Evolutionary conservation across 2,113 vertebrate genomes (phyloP).

Genomic region (Calidris pygmaea): DNA sequence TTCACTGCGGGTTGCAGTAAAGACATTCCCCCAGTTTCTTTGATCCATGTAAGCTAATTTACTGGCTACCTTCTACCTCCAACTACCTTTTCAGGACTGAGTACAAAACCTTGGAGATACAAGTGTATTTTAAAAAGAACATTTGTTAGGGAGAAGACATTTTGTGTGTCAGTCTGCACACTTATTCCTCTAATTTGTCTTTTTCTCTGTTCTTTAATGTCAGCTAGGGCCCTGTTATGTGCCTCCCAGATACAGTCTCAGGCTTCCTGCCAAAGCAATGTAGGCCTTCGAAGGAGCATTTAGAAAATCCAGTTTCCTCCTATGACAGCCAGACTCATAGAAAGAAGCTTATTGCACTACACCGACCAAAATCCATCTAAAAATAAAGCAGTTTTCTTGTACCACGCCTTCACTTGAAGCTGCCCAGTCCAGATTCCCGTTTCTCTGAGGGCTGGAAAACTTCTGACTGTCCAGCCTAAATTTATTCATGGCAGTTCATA

Average conservation of each 20-base stretch:
- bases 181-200: background rate
- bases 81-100: background rate
- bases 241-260: slow-evolving; percentile 15
- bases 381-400: background rate
- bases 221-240: background rate
- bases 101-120: background rate
- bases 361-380: background rate
- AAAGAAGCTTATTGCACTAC: background rate
- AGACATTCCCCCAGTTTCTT: background rate
- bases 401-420: background rate
- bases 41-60: background rate
- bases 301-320: slow-evolving; percentile 1
- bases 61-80: background rate
- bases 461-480: background rate
- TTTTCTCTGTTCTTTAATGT: background rate
- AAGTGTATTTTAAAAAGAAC: background rate
- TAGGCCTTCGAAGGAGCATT: background rate
- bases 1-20: background rate
- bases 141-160: background rate
- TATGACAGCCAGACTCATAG: background rate
- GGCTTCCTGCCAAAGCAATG: slow-evolving; percentile 48
- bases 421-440: background rate
- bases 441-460: slow-evolving; percentile 7
- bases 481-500: background rate
- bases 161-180: background rate